phyloP scores from a whole-genome alignment of 2,888 invertebrate genomes.

The Vanessa cardui region DNA sequence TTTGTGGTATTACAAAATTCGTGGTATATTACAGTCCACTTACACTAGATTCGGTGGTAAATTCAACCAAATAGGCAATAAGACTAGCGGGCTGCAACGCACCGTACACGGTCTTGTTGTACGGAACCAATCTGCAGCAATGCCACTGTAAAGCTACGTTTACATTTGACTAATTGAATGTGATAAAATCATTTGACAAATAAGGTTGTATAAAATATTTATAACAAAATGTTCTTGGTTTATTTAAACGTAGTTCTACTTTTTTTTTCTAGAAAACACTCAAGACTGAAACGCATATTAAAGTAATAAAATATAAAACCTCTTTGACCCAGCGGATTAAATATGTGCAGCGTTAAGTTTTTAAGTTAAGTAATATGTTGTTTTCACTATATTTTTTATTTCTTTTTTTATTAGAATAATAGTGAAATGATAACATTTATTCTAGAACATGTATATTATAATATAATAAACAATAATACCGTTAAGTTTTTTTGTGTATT shows the following conservation, averaged over 20 bases:
- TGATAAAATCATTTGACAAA: not conserved
- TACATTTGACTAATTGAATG: slow-evolving; percentile 40
- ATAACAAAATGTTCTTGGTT: not conserved
- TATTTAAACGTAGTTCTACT: too few species aligned
- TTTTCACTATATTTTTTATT: too few species aligned
- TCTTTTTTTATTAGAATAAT: too few species aligned
- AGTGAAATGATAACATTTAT: too few species aligned
- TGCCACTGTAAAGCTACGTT: slow-evolving; percentile 49
- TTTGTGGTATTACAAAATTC: slow-evolving; percentile 42
- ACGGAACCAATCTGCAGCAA: slow-evolving; percentile 59
- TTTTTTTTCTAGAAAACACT: too few species aligned
- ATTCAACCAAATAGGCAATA: slow-evolving; percentile 67
- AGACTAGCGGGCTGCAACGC: slow-evolving; percentile 53
- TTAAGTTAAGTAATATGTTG: too few species aligned
- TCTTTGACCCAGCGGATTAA: too few species aligned
- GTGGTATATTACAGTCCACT: slow-evolving; percentile 46
- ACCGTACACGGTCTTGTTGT: slow-evolving; percentile 67
- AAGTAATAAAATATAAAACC: too few species aligned
- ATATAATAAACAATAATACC: too few species aligned
- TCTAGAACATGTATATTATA: not conserved
- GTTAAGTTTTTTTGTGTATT: not conserved
- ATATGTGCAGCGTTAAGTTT: too few species aligned
- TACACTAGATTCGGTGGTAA: slow-evolving; percentile 58
- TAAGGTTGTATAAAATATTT: not conserved
- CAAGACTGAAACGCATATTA: too few species aligned